Conservation (phyloP, 2,113 vertebrate species). For the Ophiodon elongatus region DNA sequence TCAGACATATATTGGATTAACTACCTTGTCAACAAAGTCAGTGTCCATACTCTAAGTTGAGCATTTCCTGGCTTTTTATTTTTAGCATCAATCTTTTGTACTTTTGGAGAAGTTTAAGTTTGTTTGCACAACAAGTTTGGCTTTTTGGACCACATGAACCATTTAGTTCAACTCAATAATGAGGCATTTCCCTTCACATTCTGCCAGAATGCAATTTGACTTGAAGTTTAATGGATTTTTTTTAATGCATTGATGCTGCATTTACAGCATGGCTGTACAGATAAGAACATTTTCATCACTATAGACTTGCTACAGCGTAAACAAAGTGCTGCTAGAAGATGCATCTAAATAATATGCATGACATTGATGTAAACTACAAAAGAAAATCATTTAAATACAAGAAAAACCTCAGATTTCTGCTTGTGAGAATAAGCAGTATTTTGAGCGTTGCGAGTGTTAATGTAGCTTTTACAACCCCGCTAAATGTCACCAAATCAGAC, state of each 20-base stretch:
- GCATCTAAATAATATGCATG: conserved; percentile 11
- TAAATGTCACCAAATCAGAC: conserved; percentile 28
- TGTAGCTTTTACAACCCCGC: conserved; percentile 7
- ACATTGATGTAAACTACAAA: background rate
- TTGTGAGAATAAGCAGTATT: background rate
- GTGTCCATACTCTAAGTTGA: background rate
- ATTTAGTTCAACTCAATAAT: background rate
- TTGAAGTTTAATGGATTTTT: background rate
- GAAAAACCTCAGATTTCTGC: background rate
- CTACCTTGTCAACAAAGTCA: background rate
- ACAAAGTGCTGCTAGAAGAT: background rate
- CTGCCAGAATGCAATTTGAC: background rate
- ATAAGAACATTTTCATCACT: background rate
- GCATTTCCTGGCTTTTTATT: conserved; percentile 1
- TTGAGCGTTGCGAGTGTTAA: background rate
- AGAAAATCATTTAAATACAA: background rate
- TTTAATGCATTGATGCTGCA: background rate
- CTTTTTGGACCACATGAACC: background rate
- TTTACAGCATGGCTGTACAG: conserved; percentile 6
- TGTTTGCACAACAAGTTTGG: background rate
- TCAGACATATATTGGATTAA: background rate
- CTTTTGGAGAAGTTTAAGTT: background rate
- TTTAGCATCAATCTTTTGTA: background rate
- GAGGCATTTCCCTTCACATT: conserved; percentile 23
- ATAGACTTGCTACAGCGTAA: background rate